A percentile compares a stretch with the other conserved stretches of the same genome.
Evolutionary conservation across 2,888 invertebrate genomes (phyloP).

Genomic region (Lypha dubia): DNA sequence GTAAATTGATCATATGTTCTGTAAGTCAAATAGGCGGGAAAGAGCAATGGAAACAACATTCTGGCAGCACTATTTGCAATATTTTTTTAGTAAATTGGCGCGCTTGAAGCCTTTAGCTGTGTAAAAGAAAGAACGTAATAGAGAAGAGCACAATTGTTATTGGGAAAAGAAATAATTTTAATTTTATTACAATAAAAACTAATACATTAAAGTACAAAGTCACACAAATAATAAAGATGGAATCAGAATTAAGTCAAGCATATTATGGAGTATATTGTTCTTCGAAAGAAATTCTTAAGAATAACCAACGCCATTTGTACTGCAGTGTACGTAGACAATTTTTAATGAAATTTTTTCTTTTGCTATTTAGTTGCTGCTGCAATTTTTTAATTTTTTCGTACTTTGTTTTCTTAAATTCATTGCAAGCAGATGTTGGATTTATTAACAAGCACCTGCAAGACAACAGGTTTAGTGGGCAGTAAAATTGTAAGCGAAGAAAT

Average conservation of each 20-base stretch:
- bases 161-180: slow-evolving; percentile 56
- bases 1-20: slow-evolving; percentile 62
- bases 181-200: slow-evolving; percentile 39
- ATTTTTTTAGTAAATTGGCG: slow-evolving; percentile 70
- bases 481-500: slow-evolving; percentile 82
- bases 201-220: slow-evolving; percentile 68
- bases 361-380: slow-evolving; percentile 30
- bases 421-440: slow-evolving; percentile 82
- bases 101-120: slow-evolving; percentile 56
- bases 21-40: slow-evolving; percentile 57
- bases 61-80: slow-evolving; percentile 65
- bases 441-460: slow-evolving; percentile 81
- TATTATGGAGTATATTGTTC: slow-evolving; percentile 81
- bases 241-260: slow-evolving; percentile 78
- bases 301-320: slow-evolving; percentile 81
- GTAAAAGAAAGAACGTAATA: slow-evolving; percentile 41
- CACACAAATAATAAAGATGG: slow-evolving; percentile 75
- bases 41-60: slow-evolving; percentile 17
- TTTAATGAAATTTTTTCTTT: slow-evolving; percentile 57
- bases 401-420: slow-evolving; percentile 36
- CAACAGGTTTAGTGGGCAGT: slow-evolving; percentile 78
- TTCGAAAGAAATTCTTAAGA: slow-evolving; percentile 81
- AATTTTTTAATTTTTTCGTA: slow-evolving; percentile 19
- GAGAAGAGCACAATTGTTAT: slow-evolving; percentile 53
- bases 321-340: slow-evolving; percentile 79